Conservation (phyloP, 2,113 vertebrate genomes). For the Pantherophis guttatus region DNA sequence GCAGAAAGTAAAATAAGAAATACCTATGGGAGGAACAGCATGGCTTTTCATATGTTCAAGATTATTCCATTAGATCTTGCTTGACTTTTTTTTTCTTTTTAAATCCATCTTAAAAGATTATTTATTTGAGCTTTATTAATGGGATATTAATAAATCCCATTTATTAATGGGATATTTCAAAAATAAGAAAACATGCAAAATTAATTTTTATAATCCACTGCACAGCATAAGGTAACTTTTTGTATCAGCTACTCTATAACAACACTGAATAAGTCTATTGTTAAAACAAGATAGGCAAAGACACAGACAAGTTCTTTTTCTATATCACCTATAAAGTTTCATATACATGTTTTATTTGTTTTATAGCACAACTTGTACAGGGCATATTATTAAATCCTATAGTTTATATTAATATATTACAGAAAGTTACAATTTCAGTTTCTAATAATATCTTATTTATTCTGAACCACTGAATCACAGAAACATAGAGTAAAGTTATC, state of each 20-base stretch:
- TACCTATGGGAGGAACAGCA: neutral
- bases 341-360: slow-evolving; percentile 26
- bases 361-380: slow-evolving; percentile 30
- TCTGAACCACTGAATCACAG: slow-evolving; percentile 36
- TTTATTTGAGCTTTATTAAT: neutral
- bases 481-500: neutral
- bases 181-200: neutral
- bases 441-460: slow-evolving; percentile 61
- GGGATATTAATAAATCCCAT: no score
- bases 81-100: neutral
- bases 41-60: neutral
- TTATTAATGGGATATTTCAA: neutral
- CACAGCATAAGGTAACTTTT: neutral
- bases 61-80: neutral
- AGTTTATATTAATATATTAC: slow-evolving; percentile 50
- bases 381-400: slow-evolving; percentile 55
- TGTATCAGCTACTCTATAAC: neutral
- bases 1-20: neutral
- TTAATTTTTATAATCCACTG: neutral
- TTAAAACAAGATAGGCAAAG: neutral
- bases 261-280: neutral
- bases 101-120: no score
- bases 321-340: slow-evolving; percentile 22
- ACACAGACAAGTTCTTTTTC: neutral
- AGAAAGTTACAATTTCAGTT: slow-evolving; percentile 62